Evolutionary conservation across 2,797 vertebrate species (phyloP).

Genomic region (Malacoraja senta): DNA sequence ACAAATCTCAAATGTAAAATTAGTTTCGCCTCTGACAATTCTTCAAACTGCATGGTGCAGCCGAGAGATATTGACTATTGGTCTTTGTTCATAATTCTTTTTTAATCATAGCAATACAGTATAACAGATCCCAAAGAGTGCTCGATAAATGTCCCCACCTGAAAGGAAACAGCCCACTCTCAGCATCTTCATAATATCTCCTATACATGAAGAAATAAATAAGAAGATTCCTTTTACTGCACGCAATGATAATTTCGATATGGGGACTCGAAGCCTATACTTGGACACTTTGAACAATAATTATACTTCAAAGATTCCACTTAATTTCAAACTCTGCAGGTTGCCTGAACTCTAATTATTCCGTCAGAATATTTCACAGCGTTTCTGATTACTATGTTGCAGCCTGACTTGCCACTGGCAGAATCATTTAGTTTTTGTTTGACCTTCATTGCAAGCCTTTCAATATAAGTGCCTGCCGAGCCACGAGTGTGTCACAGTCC

Average conservation of each 20-base stretch:
- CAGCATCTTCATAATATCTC: neutral
- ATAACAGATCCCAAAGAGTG: neutral
- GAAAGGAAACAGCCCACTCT: neutral
- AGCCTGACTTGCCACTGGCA: slow-evolving; percentile 9
- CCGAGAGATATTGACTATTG: neutral
- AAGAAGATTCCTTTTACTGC: neutral
- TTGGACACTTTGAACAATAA: slow-evolving; percentile 18
- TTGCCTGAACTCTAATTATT: slow-evolving; percentile 32
- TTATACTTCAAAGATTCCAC: slow-evolving; percentile 28
- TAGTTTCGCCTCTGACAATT: neutral
- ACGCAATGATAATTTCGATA: neutral
- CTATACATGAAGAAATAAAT: neutral
- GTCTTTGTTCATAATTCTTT: neutral
- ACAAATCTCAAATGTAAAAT: neutral
- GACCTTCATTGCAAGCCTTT: slow-evolving; percentile 22
- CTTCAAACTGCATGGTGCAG: neutral
- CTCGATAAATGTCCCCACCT: neutral
- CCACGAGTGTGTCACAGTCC: neutral
- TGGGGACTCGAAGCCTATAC: neutral
- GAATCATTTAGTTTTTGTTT: slow-evolving; percentile 23
- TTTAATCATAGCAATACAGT: neutral
- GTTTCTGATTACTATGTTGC: slow-evolving; percentile 19
- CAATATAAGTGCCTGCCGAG: slow-evolving; percentile 20
- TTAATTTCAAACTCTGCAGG: slow-evolving; percentile 34
- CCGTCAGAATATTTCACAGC: slow-evolving; percentile 22